Evolutionary conservation across 64 coral and sea anemone genomes (phyloP).

Genomic region (Pocillopora damicornis): DNA sequence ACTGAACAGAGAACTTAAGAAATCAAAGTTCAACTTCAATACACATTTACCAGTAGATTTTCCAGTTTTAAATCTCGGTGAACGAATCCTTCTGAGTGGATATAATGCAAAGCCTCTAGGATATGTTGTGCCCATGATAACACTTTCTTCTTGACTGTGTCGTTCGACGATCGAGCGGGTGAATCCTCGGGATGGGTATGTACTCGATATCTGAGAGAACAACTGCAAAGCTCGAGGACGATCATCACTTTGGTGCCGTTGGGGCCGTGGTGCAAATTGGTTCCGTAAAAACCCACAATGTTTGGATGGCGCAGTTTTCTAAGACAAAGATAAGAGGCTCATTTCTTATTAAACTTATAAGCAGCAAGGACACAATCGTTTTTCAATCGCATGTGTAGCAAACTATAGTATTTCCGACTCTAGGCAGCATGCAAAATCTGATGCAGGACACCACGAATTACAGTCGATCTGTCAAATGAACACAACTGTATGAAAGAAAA

Average conservation of each 20-base stretch:
- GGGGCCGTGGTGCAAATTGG: background rate
- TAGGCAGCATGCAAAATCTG: too few relatives aligned
- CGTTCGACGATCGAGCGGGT: background rate
- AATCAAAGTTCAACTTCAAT: too few relatives aligned
- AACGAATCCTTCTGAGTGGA: background rate
- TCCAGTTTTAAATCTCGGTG: conserved; percentile 33
- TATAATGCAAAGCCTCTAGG: conserved; percentile 1
- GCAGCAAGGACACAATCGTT: too few relatives aligned
- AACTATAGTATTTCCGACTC: too few relatives aligned
- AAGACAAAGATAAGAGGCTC: too few relatives aligned
- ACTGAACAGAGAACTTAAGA: too few relatives aligned
- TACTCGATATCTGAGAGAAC: background rate
- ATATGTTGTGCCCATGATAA: background rate
- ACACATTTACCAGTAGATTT: conserved; percentile 2
- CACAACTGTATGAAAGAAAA: too few relatives aligned
- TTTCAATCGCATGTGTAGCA: too few relatives aligned
- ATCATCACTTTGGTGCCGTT: background rate
- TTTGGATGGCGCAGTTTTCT: background rate
- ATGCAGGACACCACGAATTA: too few relatives aligned
- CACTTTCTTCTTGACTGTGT: background rate
- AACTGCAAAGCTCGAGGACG: conserved; percentile 10
- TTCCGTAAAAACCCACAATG: conserved; percentile 23
- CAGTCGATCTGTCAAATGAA: too few relatives aligned
- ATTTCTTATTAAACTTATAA: too few relatives aligned
- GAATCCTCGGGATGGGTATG: background rate